Base-by-base conservation (phyloP, 2,888 invertebrate species). In the Oligia fasciuncula region DNA sequence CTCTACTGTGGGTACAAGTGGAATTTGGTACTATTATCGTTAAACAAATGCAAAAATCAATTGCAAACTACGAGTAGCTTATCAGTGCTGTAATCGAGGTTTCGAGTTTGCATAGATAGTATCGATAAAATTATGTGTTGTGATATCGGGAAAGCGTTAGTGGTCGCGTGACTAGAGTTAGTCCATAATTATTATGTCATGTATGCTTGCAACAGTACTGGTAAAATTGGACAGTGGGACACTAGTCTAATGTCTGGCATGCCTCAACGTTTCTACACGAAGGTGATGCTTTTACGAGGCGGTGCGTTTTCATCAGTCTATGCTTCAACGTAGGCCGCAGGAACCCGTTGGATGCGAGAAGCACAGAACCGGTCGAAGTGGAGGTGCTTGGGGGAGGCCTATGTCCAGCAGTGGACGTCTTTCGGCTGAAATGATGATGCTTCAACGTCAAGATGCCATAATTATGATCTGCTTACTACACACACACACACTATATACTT, bases 41-140 rank as follows among this genome's bases (percentile, higher is more conserved):
- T 5, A 62, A 71, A 68, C 60, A 29, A 73, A 79, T 86, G 84
- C 74, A 78, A 86, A 73, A 86, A 86, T 83, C 75, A 70, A 83
- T 81, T 84, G 79, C 83, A 79, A 23, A 69, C 17, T 4, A n/a
- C n/a, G n/a, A n/a, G n/a, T n/a, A 23, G 0, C 17, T 78, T 83
- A 86, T 84, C 84, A 43, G 35, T 9, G 19, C 11, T 5, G 62
- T 83, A 75, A 84, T 84, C 84, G 83, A 73, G 29, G 63, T 74
- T 78, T 78, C 72, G 63, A 83, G 29, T 75, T 73, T 70, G 66
- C 73, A 75, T 73, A 78, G 86, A 84, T 84, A 83, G 40, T 40
- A 73, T 69, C 74, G 86, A 78, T 82, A 72, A 62, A 72, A 51
- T 54, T 29, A 19, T 49, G 51, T 71, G 78, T 82, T 81, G 66